These are phyloP conservation scores for Pristionchus mayeri DNA, from an alignment of 2,888 invertebrate species.

Conservation along the genomic window DNA sequence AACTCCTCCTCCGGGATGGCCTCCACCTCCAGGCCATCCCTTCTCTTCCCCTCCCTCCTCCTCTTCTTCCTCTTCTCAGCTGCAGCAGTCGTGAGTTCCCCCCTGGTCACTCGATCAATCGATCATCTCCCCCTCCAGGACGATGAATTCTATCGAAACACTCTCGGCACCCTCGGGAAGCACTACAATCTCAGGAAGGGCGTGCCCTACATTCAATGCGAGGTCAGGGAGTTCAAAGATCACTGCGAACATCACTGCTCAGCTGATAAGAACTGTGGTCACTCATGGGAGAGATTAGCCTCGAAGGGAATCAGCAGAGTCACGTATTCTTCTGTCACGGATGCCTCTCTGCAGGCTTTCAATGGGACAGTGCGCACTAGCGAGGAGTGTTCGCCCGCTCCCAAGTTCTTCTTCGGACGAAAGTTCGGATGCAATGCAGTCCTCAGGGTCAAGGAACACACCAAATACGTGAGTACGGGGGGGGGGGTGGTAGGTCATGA, in stretches of 20 bases:
- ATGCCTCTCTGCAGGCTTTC: too few relatives aligned
- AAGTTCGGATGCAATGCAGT: conserved; percentile 8
- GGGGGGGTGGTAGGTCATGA: too few relatives aligned
- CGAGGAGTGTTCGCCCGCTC: background rate
- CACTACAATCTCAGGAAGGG: conserved; percentile 41
- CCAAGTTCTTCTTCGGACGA: background rate
- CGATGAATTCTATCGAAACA: background rate
- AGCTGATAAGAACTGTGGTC: background rate
- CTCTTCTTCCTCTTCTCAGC: background rate
- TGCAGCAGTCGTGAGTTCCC: background rate
- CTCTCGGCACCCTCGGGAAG: background rate
- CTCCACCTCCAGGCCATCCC: conserved; percentile 31
- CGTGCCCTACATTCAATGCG: conserved; percentile 28
- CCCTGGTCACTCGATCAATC: background rate
- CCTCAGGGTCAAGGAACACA: background rate
- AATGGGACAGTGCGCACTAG: background rate
- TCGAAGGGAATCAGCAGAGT: background rate
- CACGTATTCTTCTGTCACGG: too few relatives aligned
- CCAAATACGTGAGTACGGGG: conserved; percentile 26
- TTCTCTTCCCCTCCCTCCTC: background rate
- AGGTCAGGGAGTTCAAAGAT: background rate
- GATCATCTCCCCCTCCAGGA: background rate
- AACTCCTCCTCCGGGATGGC: conserved; percentile 37
- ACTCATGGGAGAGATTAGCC: background rate
- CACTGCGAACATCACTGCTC: too few relatives aligned